These are phyloP conservation scores for Chelon auratus DNA, from an alignment of 2,797 vertebrate species.

Conservation along the genomic window DNA sequence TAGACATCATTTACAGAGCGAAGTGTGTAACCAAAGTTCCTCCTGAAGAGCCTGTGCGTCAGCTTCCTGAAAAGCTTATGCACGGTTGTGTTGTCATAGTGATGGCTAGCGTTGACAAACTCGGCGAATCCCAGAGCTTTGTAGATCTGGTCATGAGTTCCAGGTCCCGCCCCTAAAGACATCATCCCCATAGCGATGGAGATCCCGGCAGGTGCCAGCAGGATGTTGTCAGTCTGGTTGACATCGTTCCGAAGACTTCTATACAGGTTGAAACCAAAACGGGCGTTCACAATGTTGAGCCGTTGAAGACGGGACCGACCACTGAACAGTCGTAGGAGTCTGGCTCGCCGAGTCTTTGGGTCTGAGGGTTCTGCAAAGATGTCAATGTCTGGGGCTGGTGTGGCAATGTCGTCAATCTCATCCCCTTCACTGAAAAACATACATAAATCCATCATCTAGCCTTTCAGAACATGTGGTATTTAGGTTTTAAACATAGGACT, in stretches of 20 bases:
- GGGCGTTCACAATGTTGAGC: constrained; percentile 91
- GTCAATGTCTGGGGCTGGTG: constrained; percentile 86
- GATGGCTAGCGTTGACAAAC: constrained; percentile 93
- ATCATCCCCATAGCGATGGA: constrained; percentile 97
- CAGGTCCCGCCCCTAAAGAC: constrained; percentile 87
- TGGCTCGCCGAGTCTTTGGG: constrained; percentile 85
- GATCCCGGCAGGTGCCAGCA: constrained; percentile 95
- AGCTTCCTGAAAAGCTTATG: constrained; percentile 97
- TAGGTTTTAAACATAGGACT: not conserved
- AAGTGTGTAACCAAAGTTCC: constrained; percentile 95
- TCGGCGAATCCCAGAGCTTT: constrained; percentile 88
- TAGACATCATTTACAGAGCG: constrained; percentile 94
- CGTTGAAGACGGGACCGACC: constrained; percentile 93
- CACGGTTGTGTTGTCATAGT: constrained; percentile 90
- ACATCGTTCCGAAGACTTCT: constrained; percentile 87
- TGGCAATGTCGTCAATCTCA: constrained; percentile 87
- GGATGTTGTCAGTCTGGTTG: constrained; percentile 90
- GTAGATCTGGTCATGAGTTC: constrained; percentile 89
- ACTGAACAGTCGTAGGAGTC: constrained; percentile 90
- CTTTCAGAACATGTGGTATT: not conserved
- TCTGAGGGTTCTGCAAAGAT: constrained; percentile 84
- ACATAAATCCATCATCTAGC: constrained; percentile 6
- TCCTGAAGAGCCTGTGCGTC: constrained; percentile 94
- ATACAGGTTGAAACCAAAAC: constrained; percentile 94
- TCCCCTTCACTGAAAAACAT: constrained; percentile 81